phyloP scores from a whole-genome alignment of 2,797 vertebrate genomes.

The Gallirallus australis region DNA sequence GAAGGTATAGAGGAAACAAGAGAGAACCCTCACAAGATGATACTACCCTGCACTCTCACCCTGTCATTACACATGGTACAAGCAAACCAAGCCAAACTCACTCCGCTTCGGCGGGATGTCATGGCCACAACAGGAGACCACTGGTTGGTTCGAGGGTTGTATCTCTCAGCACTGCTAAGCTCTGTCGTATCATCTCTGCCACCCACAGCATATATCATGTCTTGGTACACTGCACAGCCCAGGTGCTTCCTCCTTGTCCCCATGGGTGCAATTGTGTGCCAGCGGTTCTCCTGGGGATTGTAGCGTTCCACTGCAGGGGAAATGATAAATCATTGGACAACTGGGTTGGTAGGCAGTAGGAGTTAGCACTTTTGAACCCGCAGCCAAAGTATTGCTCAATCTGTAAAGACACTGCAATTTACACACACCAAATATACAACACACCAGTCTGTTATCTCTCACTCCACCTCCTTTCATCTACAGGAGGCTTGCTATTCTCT shows the following conservation, averaged over 20 bases:
- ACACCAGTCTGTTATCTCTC: background rate
- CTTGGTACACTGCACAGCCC: slow-evolving; percentile 97
- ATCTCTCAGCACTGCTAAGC: slow-evolving; percentile 96
- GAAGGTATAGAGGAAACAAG: background rate
- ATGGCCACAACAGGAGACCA: slow-evolving; percentile 99
- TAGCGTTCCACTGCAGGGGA: slow-evolving; percentile 87
- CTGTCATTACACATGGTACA: rapidly evolving
- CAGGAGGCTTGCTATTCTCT: background rate
- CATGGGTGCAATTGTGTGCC: slow-evolving; percentile 99
- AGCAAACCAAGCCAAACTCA: slow-evolving; percentile 71
- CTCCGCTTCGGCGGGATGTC: slow-evolving; percentile 97
- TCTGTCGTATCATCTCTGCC: slow-evolving; percentile 97
- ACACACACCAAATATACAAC: background rate
- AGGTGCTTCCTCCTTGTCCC: slow-evolving; percentile 97
- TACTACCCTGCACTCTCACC: background rate
- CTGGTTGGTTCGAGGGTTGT: slow-evolving; percentile 97
- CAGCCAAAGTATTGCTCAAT: background rate
- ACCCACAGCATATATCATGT: slow-evolving; percentile 99
- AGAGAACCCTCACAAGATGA: background rate
- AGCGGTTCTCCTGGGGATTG: slow-evolving; percentile 98
- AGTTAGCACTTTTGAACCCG: background rate
- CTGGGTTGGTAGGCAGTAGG: background rate
- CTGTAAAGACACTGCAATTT: background rate
- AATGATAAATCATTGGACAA: background rate
- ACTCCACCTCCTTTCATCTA: background rate